phyloP scores from a whole-genome alignment of 2,797 vertebrate genomes.

The Xenentodon cancila region DNA sequence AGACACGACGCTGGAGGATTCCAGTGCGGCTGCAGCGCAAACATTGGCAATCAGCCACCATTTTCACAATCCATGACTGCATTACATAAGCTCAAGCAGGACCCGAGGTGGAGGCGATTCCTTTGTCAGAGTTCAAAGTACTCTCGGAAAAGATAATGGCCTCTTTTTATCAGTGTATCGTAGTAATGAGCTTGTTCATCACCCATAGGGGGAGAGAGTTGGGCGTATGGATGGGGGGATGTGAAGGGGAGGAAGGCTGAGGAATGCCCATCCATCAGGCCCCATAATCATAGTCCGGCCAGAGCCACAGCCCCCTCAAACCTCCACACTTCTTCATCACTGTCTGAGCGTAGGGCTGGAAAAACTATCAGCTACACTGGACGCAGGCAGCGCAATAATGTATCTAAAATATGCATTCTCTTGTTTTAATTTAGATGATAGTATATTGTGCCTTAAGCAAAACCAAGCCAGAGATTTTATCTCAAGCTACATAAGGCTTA shows the following conservation, averaged over 20 bases:
- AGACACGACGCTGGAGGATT: slow-evolving; percentile 12
- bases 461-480: neutral
- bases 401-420: neutral
- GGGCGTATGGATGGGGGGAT: neutral
- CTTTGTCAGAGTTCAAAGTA: slow-evolving; percentile 70
- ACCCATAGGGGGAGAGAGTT: slow-evolving; percentile 44
- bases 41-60: slow-evolving; percentile 37
- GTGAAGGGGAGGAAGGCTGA: slow-evolving; percentile 38
- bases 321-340: slow-evolving; percentile 65
- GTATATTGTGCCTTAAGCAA: neutral
- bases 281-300: slow-evolving; percentile 36
- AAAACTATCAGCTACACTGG: slow-evolving; percentile 6
- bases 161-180: slow-evolving; percentile 63
- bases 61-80: slow-evolving; percentile 21
- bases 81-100: slow-evolving; percentile 54
- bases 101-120: slow-evolving; percentile 50
- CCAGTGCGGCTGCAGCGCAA: slow-evolving; percentile 2
- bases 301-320: slow-evolving; percentile 39
- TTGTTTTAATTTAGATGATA: neutral
- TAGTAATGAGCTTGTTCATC: slow-evolving; percentile 76
- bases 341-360: slow-evolving; percentile 27
- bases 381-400: neutral
- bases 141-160: slow-evolving; percentile 63
- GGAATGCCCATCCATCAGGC: slow-evolving; percentile 73
- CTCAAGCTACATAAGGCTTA: too few species aligned